A percentile compares a stretch with the other conserved stretches of the same genome.
Evolutionary conservation across 2,113 vertebrate species (phyloP).

Genomic region (Hemibates koningsi): DNA sequence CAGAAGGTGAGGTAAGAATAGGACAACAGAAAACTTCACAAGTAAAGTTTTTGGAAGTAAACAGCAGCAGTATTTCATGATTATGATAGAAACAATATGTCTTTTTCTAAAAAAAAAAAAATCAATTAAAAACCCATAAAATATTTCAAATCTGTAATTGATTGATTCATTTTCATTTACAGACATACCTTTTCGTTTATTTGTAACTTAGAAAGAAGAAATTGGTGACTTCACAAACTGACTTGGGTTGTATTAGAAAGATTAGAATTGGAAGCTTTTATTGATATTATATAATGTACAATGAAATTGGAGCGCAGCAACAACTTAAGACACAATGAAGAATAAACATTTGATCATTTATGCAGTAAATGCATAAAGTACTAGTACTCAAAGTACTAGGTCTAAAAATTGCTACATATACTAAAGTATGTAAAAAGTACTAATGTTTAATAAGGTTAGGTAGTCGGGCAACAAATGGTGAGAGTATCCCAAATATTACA

Average conservation of each 20-base stretch:
- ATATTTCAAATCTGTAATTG: neutral
- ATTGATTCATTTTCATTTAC: neutral
- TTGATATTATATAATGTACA: neutral
- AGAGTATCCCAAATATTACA: neutral
- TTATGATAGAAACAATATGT: neutral
- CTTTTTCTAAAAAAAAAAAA: neutral
- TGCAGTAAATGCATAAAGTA: neutral
- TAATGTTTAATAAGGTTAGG: neutral
- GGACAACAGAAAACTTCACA: neutral
- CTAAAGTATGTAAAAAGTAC: neutral
- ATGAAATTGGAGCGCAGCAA: neutral
- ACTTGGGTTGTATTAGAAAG: neutral
- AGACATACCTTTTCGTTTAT: neutral
- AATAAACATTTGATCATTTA: neutral
- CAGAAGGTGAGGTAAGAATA: neutral
- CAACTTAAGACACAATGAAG: neutral
- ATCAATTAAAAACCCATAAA: neutral
- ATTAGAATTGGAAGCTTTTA: neutral
- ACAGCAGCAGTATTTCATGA: neutral
- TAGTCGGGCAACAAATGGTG: neutral
- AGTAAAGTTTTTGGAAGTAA: neutral
- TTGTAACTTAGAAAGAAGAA: neutral
- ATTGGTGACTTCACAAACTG: neutral
- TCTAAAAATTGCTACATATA: neutral
- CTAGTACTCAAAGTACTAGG: neutral